Evolutionary conservation across 2,797 vertebrate species (phyloP).

Genomic region (Kryptolebias ocellatus): DNA sequence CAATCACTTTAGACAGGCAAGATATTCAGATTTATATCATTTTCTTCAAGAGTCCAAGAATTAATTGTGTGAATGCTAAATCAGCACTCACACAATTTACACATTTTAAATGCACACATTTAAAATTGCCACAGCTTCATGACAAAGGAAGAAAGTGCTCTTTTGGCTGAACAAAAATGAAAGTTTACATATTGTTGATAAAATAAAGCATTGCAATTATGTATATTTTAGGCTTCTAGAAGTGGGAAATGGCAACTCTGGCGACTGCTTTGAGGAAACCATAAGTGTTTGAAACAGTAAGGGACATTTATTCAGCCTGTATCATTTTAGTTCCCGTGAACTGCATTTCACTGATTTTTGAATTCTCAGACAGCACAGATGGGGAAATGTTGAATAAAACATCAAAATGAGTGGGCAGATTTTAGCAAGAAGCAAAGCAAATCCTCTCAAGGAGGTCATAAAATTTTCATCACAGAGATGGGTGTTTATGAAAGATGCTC

Average conservation of each 20-base stretch:
- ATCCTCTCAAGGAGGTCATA: conserved; percentile 7
- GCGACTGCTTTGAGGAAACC: neutral
- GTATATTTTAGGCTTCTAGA: neutral
- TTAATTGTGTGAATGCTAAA: no score
- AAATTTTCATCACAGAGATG: conserved; percentile 25
- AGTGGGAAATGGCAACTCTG: neutral
- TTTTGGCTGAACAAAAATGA: neutral
- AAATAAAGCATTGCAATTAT: neutral
- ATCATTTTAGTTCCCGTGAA: neutral
- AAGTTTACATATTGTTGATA: neutral
- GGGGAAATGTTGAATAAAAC: neutral
- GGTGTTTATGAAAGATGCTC: conserved; percentile 20
- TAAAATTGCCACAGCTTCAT: neutral
- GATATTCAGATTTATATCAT: no score
- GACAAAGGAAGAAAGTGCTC: neutral
- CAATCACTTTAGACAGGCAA: no score
- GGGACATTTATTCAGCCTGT: neutral
- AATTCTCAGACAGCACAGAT: conserved; percentile 2
- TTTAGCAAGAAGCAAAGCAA: conserved; percentile 22
- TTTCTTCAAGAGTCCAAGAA: no score
- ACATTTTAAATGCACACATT: no score
- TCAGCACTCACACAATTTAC: no score
- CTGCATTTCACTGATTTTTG: conserved; percentile 9
- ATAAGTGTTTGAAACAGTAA: neutral
- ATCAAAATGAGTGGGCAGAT: conserved; percentile 2